Evolutionary conservation across 2,888 invertebrate species (phyloP), one percentile per base, ranked within the genome.

Genomic region (Ochropacha duplaris): DNA sequence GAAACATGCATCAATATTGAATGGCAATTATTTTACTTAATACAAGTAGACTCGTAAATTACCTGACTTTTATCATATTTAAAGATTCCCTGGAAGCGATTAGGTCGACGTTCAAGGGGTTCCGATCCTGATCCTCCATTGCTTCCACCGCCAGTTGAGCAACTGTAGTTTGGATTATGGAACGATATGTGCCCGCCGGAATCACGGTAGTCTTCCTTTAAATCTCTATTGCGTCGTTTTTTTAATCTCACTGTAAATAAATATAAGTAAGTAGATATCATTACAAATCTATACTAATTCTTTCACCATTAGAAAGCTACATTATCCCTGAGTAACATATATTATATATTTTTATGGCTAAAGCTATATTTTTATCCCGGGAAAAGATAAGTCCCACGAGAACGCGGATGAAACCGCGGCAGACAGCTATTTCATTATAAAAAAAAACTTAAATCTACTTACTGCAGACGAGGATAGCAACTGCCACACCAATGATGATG

Each of bases 91-190:
- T 94, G 92, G 66, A 93, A 88, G 11, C 91, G 76, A 62, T 87
- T 87, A 1, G 78, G 64, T 22, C 89, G 78, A 4, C 89, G 82
- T 36, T 89, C 86, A 24, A 79, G 64, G 4, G 79, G 78, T n/a
- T 85, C 87, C 16, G 79, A 76, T 22, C 64, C 71, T 19, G 93
- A 93, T 28, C 92, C 92, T 31, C 91, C 93, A 49, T 94, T 94
- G 70, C 16, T 28, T n/a, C 28, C 61, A 16, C 66, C 52, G 11
- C 75, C 71, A 0, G 71, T 68, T 8, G 95, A 95, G 81, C 86
- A 84, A 66, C 79, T 88, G 69, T 98, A 98, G 83, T 97, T 98
- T 4, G 98, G 98, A 91, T 98, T 98, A 51, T 97, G 96, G 86
- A 97, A 98, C 0, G 97, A 97, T 72, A 97, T 94, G 22, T 97